Evolutionary conservation across 1,140 invertebrate genomes (phyloP).

Genomic region (Zelostemma sp.): DNA sequence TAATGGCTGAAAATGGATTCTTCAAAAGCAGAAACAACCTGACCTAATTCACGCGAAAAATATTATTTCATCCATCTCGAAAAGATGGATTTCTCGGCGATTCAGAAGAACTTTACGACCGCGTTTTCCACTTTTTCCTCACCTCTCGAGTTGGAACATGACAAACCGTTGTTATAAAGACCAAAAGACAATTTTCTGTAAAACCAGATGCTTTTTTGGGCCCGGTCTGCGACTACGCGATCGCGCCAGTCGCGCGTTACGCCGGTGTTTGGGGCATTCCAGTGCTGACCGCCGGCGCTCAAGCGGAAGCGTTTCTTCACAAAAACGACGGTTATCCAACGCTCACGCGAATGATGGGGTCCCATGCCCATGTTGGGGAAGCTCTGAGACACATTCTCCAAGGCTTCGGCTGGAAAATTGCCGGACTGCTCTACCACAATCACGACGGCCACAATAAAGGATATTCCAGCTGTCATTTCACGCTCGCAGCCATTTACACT

Average conservation of each 20-base stretch:
- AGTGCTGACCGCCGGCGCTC: slow-evolving; percentile 86
- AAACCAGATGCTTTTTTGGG: slow-evolving; percentile 88
- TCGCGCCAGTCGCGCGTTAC: slow-evolving; percentile 91
- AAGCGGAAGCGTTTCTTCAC: slow-evolving; percentile 83
- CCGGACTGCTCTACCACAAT: slow-evolving; percentile 81
- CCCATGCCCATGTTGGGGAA: slow-evolving; percentile 80
- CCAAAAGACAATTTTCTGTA: slow-evolving; percentile 34
- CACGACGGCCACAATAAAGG: slow-evolving; percentile 72
- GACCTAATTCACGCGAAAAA: too few relatives aligned
- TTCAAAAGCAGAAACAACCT: too few relatives aligned
- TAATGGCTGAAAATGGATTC: too few relatives aligned
- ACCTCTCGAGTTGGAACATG: too few relatives aligned
- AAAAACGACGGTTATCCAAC: slow-evolving; percentile 80
- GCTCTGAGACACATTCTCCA: slow-evolving; percentile 78
- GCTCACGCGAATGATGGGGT: slow-evolving; percentile 88
- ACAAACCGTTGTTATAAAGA: too few relatives aligned
- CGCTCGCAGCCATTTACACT: slow-evolving; percentile 77
- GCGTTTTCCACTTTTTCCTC: too few relatives aligned
- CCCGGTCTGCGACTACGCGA: slow-evolving; percentile 90
- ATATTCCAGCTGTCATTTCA: slow-evolving; percentile 82
- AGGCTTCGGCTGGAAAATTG: slow-evolving; percentile 79
- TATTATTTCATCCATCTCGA: too few relatives aligned
- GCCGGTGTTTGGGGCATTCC: slow-evolving; percentile 90
- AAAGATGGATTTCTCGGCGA: too few relatives aligned
- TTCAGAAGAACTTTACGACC: too few relatives aligned